Evolutionary conservation across 2,888 invertebrate species (phyloP), one percentile per base, ranked within the genome.

Genomic region (Oxytorus armatus): DNA sequence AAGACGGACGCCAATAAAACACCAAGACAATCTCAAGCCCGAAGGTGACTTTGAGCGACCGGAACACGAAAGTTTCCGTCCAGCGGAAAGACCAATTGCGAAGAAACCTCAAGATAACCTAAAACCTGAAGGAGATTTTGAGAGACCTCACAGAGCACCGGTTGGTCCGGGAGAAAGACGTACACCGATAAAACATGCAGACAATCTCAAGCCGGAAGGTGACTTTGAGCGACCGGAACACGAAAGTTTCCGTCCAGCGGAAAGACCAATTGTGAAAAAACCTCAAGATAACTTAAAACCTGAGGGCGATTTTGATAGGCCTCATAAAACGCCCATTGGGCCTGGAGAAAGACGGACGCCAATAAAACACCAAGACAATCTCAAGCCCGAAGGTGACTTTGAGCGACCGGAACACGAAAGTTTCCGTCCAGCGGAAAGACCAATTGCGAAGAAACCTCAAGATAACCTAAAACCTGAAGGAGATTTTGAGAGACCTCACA

Each of bases 41-140:
- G 93, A 93, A 85, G 93, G 93, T 83, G 72, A 61, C 23, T 72
- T 72, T 18, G 61, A 76, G 23, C 93, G 91, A 11, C 92, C 90
- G 0, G 90, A 91, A 49, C 92, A 90, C 18, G 89, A 92, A 0
- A 83, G 91, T 44, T 91, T 91, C 85, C 86, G 85, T 0, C 92
- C 93, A 78, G 92, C 93, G 0, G 92, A 92, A 77, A 90, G 90
- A n/a, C 86, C 86, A 47, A 88, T 85, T 2, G 87, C 85, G 1
- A 92, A 89, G n/a, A 92, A 90, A 53, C 93, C 93, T 0, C 90
- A 92, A 25, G 95, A 95, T 82, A 95, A 95, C 85, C 89, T 95
- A 0, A 77, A 84, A 11, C 92, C 93, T 2, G 93, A 93, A 85
- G 93, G 93, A 4, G 92, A 92, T 44, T 93, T 94, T 72, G 92